A percentile compares a stretch with the other conserved stretches of the same genome.
phyloP scores from a whole-genome alignment of 1,140 invertebrate genomes.

The Carcinoscorpius rotundicauda region DNA sequence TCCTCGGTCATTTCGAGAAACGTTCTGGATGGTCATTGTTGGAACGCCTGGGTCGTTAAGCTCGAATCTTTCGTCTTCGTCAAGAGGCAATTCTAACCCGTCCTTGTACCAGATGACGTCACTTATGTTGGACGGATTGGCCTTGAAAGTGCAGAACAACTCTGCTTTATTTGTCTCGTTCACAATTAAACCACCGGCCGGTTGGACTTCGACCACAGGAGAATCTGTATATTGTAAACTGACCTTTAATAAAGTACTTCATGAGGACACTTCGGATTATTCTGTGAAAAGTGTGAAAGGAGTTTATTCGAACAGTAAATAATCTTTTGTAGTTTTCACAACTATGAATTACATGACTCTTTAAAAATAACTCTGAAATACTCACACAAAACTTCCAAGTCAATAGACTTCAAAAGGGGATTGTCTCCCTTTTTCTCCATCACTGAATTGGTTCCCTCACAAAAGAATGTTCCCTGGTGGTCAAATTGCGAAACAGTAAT shows the following conservation, averaged over 20 bases:
- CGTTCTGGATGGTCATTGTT: constrained; percentile 55
- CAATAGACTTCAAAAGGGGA: constrained; percentile 19
- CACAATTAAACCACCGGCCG: constrained; percentile 20
- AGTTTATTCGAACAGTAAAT: too few species aligned
- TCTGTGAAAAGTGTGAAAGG: too few species aligned
- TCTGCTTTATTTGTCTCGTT: constrained; percentile 22
- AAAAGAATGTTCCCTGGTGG: constrained; percentile 22
- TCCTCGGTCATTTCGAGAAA: constrained; percentile 59
- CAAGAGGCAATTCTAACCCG: constrained; percentile 15
- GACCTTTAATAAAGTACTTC: too few species aligned
- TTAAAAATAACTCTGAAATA: not conserved
- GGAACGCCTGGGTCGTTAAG: constrained; percentile 15
- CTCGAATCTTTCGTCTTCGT: constrained; percentile 12
- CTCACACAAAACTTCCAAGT: constrained; percentile 22
- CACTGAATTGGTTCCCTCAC: constrained; percentile 23
- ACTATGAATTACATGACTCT: too few species aligned
- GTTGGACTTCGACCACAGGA: constrained; percentile 26
- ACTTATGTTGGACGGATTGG: constrained; percentile 24
- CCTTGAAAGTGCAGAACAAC: constrained; percentile 25
- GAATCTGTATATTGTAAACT: constrained; percentile 16
- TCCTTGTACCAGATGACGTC: constrained; percentile 24
- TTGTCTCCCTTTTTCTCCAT: constrained; percentile 19
- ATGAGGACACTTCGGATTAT: too few species aligned
- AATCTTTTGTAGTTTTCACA: too few species aligned
- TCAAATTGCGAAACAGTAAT: constrained; percentile 22